A percentile compares a stretch with the other conserved stretches of the same genome.
Evolutionary conservation across 2,113 vertebrate genomes (phyloP).

Genomic region (Spermophilus dauricus): DNA sequence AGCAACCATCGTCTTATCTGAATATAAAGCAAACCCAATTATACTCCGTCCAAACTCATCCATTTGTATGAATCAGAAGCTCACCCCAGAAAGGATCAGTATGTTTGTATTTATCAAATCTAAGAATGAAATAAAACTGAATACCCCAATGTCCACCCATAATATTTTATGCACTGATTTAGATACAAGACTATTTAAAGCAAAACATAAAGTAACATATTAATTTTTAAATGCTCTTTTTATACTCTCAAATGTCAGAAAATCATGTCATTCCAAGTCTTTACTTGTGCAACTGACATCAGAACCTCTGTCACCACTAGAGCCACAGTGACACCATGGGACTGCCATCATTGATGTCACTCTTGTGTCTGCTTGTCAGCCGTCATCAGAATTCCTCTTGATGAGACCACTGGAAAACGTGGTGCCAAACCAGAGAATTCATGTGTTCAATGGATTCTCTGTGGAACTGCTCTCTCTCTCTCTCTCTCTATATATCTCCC

Average conservation of each 20-base stretch:
- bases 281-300: background rate
- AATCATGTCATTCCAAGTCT: background rate
- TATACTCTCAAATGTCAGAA: background rate
- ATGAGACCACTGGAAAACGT: background rate
- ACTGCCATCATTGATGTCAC: too few species aligned
- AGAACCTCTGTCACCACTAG: background rate
- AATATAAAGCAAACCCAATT: background rate
- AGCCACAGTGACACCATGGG: background rate
- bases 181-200: background rate
- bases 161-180: background rate
- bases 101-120: background rate
- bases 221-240: background rate
- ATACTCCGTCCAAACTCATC: background rate
- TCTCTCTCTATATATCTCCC: background rate
- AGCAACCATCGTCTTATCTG: background rate
- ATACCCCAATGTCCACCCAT: background rate
- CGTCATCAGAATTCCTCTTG: background rate
- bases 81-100: background rate
- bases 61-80: background rate
- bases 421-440: background rate
- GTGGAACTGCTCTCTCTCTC: background rate
- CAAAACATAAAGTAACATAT: background rate
- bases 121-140: conserved; percentile 5
- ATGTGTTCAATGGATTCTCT: background rate
- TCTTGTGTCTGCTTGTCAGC: background rate